Conservation (phyloP, 2,888 invertebrate genomes). For the Cotesia congregata region DNA sequence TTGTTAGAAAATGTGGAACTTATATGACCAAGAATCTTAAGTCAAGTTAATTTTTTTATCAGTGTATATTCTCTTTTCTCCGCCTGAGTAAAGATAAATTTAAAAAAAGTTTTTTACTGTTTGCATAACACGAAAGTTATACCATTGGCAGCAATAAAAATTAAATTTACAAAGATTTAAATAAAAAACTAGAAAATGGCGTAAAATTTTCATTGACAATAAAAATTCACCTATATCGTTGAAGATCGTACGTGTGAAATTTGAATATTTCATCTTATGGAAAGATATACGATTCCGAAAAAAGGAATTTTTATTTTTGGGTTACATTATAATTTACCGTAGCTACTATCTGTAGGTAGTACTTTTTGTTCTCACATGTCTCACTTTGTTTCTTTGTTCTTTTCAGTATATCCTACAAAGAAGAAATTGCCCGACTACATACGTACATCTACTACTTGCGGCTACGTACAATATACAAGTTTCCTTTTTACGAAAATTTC, state of each 20-base stretch:
- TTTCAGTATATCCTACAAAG: not conserved
- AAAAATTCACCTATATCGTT: not conserved
- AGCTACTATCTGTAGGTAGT: not conserved
- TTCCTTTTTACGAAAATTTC: not conserved
- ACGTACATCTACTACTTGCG: slow-evolving; percentile 26
- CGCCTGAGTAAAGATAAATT: no score
- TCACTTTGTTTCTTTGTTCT: slow-evolving; percentile 8
- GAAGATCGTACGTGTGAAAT: slow-evolving; percentile 7
- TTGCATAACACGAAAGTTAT: no score
- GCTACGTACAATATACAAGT: not conserved
- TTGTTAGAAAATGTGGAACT: no score
- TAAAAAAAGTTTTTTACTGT: no score
- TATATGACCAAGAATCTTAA: no score
- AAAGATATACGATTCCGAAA: not conserved
- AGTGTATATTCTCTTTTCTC: no score
- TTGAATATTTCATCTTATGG: not conserved
- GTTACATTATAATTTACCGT: slow-evolving; percentile 4
- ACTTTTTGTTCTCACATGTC: not conserved
- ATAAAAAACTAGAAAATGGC: not conserved
- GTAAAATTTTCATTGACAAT: not conserved
- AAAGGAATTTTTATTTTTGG: not conserved
- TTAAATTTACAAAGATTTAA: no score
- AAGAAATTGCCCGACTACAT: slow-evolving; percentile 34
- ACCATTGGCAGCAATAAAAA: no score
- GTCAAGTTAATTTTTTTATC: no score